Conservation (phyloP, 2,888 invertebrate genomes). For the Plagodis dolabraria region DNA sequence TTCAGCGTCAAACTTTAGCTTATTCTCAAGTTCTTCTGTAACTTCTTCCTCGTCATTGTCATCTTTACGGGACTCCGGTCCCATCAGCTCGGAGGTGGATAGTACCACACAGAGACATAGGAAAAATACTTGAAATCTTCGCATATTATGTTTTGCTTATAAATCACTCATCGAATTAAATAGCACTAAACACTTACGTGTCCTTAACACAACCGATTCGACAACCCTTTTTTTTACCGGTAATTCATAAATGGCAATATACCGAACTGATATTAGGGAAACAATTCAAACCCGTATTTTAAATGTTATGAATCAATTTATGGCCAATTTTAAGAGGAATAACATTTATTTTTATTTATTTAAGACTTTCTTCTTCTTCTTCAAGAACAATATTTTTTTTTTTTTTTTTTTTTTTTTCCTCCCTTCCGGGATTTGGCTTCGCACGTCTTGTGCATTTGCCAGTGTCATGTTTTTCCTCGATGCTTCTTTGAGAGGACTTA, state of each 20-base stretch:
- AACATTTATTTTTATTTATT: too few relatives aligned
- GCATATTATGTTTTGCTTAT: conserved; percentile 51
- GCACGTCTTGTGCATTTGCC: too few relatives aligned
- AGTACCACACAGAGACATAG: conserved; percentile 61
- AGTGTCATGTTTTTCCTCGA: too few relatives aligned
- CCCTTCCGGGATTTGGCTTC: too few relatives aligned
- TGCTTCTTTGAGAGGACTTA: too few relatives aligned
- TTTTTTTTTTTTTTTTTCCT: too few relatives aligned
- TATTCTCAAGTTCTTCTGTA: conserved; percentile 40
- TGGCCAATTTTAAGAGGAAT: too few relatives aligned
- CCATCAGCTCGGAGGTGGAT: conserved; percentile 64
- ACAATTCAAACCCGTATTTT: too few relatives aligned
- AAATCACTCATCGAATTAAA: conserved; percentile 44
- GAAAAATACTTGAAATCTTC: conserved; percentile 53
- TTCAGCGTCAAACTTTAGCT: conserved; percentile 50
- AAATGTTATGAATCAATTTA: too few relatives aligned
- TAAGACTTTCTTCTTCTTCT: too few relatives aligned
- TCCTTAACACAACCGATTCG: conserved; percentile 44
- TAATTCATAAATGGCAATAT: not conserved
- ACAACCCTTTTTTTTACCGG: not conserved
- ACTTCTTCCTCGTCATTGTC: conserved; percentile 58
- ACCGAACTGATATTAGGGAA: too few relatives aligned
- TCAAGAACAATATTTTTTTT: too few relatives aligned
- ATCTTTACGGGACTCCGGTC: conserved; percentile 61
- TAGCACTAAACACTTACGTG: conserved; percentile 67